Percentiles rank a stretch among this genome's conserved stretches.
Conservation (phyloP, 2,113 vertebrate genomes). For the Xenus cinereus region DNA sequence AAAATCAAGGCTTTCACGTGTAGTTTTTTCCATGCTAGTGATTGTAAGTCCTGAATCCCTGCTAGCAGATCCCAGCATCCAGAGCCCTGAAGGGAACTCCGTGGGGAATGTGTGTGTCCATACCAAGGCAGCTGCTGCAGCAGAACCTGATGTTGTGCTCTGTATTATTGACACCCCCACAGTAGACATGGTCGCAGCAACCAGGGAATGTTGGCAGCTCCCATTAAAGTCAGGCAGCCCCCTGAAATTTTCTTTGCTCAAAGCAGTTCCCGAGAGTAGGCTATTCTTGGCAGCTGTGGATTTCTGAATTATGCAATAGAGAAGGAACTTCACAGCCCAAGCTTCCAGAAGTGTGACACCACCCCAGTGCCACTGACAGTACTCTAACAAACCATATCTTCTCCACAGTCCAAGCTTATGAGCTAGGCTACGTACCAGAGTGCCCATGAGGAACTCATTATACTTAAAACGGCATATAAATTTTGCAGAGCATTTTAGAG, state of each 20-base stretch:
- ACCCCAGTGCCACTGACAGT: neutral
- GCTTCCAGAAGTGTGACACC: neutral
- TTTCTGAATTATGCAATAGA: neutral
- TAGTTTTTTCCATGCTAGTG: neutral
- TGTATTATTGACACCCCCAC: neutral
- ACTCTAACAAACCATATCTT: neutral
- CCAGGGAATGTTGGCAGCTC: neutral
- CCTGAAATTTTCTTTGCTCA: neutral
- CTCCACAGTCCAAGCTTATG: neutral
- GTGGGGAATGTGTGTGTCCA: fast-evolving
- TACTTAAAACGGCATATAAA: neutral
- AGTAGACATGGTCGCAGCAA: neutral
- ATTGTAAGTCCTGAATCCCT: neutral
- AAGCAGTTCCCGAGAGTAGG: neutral
- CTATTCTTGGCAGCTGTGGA: neutral
- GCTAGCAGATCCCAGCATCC: neutral
- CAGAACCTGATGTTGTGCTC: neutral
- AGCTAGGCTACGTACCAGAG: neutral
- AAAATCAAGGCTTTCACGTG: neutral
- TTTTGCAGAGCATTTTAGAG: neutral
- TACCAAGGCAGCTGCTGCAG: neutral
- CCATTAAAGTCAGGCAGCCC: neutral
- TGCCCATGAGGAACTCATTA: neutral
- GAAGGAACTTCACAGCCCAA: neutral
- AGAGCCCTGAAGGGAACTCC: neutral